Evolutionary conservation across 2,113 vertebrate genomes (phyloP), one percentile per base, ranked within the genome.

Genomic region (Cryptotis parvus): DNA sequence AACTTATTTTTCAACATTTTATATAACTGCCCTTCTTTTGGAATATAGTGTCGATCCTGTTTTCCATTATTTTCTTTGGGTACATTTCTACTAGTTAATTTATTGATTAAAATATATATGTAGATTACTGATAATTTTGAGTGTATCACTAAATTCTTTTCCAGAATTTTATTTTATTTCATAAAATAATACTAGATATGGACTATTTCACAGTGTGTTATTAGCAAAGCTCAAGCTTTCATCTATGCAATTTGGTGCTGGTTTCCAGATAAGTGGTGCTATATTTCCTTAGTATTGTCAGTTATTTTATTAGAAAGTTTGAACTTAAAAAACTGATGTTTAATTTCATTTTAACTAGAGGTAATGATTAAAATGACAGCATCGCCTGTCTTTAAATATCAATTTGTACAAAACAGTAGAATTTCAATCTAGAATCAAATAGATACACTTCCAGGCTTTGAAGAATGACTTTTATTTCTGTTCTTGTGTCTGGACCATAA

Each of bases 381-480:
- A 73, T 90, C 52, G 12, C 27, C 33, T 92, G 15, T 72, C 58
- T 87, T 94, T 82, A 87, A 92, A 89, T 70, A 75, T 88, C 5
- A 10, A 29, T 90, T 88, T 55, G 0, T 9, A 88, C 93, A 84
- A 37, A 76, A n/a, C 8, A 69, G 43, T 82, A 49, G 6, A 24
- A 58, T 66, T 92, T 84, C 37, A 75, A 88, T 69, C 61, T 58
- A 63, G 31, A 86, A 12, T 10, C 90, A 96, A 92, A 80, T 58
- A 73, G 43, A 43, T 72, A 78, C 3, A 63, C 75, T 75, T 78
- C 15, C 41, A 89, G 81, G 39, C 35, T 76, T 91, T 86, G 33
- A 58, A 85, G 72, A 83, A 79, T 83, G 33, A 61, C 72, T 94
- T 91, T 92, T 93, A 65, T 86, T 80, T 95, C 82, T 58, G 6